phyloP scores from a whole-genome alignment of 1,140 invertebrate species.

The Nomia melanderi region DNA sequence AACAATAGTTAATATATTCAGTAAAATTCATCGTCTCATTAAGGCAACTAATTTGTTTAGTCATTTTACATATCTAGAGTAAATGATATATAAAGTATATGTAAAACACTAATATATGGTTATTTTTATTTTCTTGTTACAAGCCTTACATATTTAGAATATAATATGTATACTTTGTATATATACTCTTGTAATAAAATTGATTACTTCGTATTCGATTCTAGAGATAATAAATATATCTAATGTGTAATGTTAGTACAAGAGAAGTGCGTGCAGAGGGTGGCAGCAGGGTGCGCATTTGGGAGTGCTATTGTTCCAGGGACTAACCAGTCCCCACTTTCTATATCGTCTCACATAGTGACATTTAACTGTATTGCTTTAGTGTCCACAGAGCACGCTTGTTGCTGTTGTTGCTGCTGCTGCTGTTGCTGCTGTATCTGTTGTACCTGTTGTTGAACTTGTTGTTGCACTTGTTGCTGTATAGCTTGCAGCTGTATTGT shows the following conservation, averaged over 20 bases:
- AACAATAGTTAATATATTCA: slow-evolving; percentile 67
- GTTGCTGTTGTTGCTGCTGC: slow-evolving; percentile 76
- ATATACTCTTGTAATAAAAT: slow-evolving; percentile 81
- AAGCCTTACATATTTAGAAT: slow-evolving; percentile 81
- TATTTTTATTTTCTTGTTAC: slow-evolving; percentile 81
- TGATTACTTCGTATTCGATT: slow-evolving; percentile 78
- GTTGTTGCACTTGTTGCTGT: slow-evolving; percentile 71
- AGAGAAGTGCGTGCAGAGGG: slow-evolving; percentile 80
- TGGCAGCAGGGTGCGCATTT: slow-evolving; percentile 77
- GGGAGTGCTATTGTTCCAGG: slow-evolving; percentile 74
- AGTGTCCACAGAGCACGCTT: slow-evolving; percentile 77
- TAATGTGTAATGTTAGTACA: slow-evolving; percentile 80
- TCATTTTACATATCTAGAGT: slow-evolving; percentile 78
- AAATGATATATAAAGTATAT: slow-evolving; percentile 80
- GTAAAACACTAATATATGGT: slow-evolving; percentile 81
- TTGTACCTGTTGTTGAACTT: slow-evolving; percentile 71
- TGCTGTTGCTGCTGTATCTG: slow-evolving; percentile 77
- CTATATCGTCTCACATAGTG: slow-evolving; percentile 79
- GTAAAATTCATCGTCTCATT: slow-evolving; percentile 69
- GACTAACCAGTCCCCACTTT: slow-evolving; percentile 71
- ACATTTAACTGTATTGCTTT: slow-evolving; percentile 81
- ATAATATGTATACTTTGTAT: slow-evolving; percentile 80
- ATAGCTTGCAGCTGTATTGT: slow-evolving; percentile 71
- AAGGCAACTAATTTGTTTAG: slow-evolving; percentile 78
- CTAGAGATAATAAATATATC: slow-evolving; percentile 80